phyloP scores from a whole-genome alignment of 2,113 vertebrate species.

The Macheiramphus alcinus region DNA sequence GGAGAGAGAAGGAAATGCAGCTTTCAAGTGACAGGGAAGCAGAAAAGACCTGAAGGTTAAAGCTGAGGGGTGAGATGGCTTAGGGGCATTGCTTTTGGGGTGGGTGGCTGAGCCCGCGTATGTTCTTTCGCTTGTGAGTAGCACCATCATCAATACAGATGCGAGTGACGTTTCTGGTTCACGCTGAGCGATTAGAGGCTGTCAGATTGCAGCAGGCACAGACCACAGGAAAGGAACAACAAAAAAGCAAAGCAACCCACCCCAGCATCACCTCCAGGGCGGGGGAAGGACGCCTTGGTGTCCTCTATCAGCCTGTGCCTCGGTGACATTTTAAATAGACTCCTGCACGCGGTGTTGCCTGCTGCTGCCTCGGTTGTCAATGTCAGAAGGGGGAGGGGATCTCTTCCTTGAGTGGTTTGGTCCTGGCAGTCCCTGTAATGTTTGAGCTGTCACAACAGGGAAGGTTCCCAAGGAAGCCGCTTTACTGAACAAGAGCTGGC shows the following conservation, averaged over 20 bases:
- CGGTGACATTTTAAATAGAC: conserved; percentile 72
- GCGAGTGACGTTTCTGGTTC: not conserved
- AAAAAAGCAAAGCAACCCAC: not conserved
- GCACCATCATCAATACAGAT: not conserved
- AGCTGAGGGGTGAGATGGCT: not conserved
- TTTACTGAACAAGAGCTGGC: conserved; percentile 37
- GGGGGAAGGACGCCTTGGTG: not conserved
- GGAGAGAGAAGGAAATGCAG: not conserved
- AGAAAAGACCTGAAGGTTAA: not conserved
- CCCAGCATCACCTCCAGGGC: not conserved
- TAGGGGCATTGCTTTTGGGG: not conserved
- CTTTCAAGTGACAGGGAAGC: not conserved
- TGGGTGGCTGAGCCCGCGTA: not conserved
- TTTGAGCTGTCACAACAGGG: conserved; percentile 71
- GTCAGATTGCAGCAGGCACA: not conserved
- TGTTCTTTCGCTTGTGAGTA: not conserved
- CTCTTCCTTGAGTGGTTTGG: conserved; percentile 40
- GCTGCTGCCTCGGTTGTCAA: conserved; percentile 60
- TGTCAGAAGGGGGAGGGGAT: conserved; percentile 56
- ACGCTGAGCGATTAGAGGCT: not conserved
- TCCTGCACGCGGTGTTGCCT: conserved; percentile 49
- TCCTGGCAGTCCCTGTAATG: conserved; percentile 58
- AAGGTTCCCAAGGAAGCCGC: conserved; percentile 45
- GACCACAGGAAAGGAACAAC: not conserved
- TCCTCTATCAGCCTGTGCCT: conserved; percentile 23